These are phyloP conservation scores for Chionis minor DNA, from an alignment of 2,113 vertebrate genomes.

Conservation along the genomic window DNA sequence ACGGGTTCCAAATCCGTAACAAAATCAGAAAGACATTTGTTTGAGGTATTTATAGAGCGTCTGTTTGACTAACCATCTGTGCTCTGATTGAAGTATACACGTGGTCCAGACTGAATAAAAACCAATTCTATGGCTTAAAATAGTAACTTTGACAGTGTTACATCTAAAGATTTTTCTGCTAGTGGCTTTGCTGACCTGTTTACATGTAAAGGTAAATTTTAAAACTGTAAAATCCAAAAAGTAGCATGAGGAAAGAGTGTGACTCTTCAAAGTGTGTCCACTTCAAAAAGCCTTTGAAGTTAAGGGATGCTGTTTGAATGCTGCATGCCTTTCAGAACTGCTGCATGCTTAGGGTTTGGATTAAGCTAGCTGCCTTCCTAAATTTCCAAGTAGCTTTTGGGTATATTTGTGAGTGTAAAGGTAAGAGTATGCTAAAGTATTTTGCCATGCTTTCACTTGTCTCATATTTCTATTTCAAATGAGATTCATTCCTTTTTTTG, in stretches of 20 bases:
- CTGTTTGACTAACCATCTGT: conserved; percentile 70
- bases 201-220: neutral
- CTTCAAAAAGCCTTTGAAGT: conserved; percentile 33
- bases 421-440: neutral
- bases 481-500: neutral
- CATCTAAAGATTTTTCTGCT: neutral
- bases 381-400: neutral
- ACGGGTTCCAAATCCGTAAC: conserved; percentile 27
- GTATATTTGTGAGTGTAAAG: neutral
- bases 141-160: neutral
- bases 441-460: neutral
- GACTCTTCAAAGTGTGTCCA: neutral
- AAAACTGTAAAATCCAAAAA: neutral
- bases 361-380: neutral
- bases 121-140: neutral
- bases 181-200: neutral
- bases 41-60: conserved; percentile 61
- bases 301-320: neutral
- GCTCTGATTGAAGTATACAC: conserved; percentile 38
- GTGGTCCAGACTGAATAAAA: conserved; percentile 37
- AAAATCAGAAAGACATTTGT: conserved; percentile 64
- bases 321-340: neutral
- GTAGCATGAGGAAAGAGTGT: neutral
- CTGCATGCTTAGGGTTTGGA: neutral
- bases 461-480: neutral